Conservation (phyloP, 1,140 invertebrate genomes). For the Proctacanthus coquilletti region DNA sequence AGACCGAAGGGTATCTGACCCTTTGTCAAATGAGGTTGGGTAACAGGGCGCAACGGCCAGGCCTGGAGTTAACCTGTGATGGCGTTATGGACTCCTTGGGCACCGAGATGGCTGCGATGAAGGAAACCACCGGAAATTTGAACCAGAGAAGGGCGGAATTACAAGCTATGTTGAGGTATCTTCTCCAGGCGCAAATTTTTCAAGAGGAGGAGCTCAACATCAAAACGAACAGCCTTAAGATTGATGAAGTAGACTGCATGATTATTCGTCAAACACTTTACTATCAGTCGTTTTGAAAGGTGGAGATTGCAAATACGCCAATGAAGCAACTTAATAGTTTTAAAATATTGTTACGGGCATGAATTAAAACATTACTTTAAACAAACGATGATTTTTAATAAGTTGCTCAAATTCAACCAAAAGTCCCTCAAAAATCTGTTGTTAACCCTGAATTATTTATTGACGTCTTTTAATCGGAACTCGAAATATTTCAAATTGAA, state of each 20-base stretch:
- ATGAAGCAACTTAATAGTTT: no score
- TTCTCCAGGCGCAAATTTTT: conserved; percentile 63
- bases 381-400: no score
- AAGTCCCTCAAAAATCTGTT: no score
- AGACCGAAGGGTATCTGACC: conserved; percentile 61
- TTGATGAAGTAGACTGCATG: conserved; percentile 72
- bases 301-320: no score
- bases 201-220: conserved; percentile 75
- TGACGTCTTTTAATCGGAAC: no score
- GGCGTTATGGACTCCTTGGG: conserved; percentile 45
- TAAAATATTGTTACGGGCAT: no score
- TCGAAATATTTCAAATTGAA: no score
- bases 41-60: conserved; percentile 50
- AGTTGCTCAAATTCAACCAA: no score
- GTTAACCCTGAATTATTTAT: no score
- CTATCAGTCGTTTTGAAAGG: no score
- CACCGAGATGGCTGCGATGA: conserved; percentile 46
- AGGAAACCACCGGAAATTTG: conserved; percentile 38
- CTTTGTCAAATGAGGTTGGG: conserved; percentile 62
- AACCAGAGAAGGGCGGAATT: conserved; percentile 48
- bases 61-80: conserved; percentile 59
- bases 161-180: conserved; percentile 48
- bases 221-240: conserved; percentile 70
- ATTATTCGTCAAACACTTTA: no score
- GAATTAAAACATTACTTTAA: no score